These are phyloP conservation scores for Vidua chalybeata DNA, from an alignment of 2,113 vertebrate genomes.

Conservation along the genomic window DNA sequence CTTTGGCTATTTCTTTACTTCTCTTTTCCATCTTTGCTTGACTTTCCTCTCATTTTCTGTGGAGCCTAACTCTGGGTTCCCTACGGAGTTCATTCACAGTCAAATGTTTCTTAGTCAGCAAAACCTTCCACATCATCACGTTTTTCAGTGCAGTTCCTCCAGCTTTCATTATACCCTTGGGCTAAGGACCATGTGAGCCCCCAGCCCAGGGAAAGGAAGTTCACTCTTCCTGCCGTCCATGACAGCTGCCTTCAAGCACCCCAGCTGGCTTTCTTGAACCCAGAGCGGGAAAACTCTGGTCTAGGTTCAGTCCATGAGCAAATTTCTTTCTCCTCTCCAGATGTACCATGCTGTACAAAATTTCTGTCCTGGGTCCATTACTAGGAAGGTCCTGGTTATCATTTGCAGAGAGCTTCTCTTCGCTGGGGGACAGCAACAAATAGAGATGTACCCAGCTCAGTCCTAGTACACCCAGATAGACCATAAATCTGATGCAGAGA, in stretches of 20 bases:
- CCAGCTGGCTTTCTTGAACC: slow-evolving; percentile 27
- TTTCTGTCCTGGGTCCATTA: background rate
- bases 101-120: background rate
- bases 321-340: background rate
- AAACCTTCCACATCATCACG: slow-evolving; percentile 25
- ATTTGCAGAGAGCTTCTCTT: background rate
- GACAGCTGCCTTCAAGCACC: slow-evolving; percentile 39
- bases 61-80: background rate
- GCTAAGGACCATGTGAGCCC: slow-evolving; percentile 26
- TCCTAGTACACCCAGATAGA: background rate
- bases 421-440: background rate
- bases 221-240: slow-evolving; percentile 40
- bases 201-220: slow-evolving; percentile 38
- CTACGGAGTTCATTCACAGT: slow-evolving; percentile 18
- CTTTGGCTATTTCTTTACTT: slow-evolving; percentile 9
- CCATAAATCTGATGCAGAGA: background rate
- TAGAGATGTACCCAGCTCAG: background rate
- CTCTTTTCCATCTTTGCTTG: background rate
- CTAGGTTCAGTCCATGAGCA: background rate
- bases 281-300: background rate
- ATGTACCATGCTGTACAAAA: background rate
- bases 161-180: slow-evolving; percentile 46
- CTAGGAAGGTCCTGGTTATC: background rate
- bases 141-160: slow-evolving; percentile 7
- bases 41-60: slow-evolving; percentile 1